Percentiles rank a stretch among this genome's conserved stretches.
These are phyloP conservation scores for Acipenser transmontanus DNA, from an alignment of 2,797 vertebrate species.

Conservation along the genomic window DNA sequence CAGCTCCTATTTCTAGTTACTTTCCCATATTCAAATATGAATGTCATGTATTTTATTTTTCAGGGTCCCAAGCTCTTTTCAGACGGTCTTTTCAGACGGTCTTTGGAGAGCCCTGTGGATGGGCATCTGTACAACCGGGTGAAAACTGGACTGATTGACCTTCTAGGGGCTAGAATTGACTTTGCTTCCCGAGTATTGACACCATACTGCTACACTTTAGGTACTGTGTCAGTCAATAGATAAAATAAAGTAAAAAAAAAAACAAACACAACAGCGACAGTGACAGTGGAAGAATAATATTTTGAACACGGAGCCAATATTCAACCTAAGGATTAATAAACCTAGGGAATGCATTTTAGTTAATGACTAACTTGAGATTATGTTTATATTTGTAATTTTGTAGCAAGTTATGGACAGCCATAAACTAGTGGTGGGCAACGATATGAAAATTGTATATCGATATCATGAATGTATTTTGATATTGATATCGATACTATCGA, in stretches of 20 bases:
- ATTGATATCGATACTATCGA: too few species aligned
- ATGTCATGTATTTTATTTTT: conserved; percentile 7
- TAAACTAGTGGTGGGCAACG: too few species aligned
- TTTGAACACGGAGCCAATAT: too few species aligned
- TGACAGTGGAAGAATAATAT: too few species aligned
- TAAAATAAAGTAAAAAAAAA: not conserved
- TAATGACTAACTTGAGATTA: not conserved
- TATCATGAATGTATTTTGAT: too few species aligned
- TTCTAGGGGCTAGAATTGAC: conserved; percentile 71
- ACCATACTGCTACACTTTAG: conserved; percentile 78
- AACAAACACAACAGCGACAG: too few species aligned
- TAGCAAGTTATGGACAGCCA: too few species aligned
- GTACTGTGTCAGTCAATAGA: conserved; percentile 42
- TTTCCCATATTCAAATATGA: not conserved
- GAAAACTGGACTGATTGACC: conserved; percentile 63
- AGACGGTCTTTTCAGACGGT: too few species aligned
- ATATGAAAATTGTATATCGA: too few species aligned
- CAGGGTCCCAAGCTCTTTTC: conserved; percentile 76
- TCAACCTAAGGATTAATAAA: too few species aligned
- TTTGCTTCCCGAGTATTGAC: conserved; percentile 79
- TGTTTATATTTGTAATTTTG: not conserved
- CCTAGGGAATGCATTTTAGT: not conserved
- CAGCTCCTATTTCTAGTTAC: not conserved
- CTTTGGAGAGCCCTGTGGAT: conserved; percentile 66
- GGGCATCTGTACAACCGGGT: conserved; percentile 66